Conservation (phyloP, 2,113 vertebrate species). For the Brachypodius melanocephalos region DNA sequence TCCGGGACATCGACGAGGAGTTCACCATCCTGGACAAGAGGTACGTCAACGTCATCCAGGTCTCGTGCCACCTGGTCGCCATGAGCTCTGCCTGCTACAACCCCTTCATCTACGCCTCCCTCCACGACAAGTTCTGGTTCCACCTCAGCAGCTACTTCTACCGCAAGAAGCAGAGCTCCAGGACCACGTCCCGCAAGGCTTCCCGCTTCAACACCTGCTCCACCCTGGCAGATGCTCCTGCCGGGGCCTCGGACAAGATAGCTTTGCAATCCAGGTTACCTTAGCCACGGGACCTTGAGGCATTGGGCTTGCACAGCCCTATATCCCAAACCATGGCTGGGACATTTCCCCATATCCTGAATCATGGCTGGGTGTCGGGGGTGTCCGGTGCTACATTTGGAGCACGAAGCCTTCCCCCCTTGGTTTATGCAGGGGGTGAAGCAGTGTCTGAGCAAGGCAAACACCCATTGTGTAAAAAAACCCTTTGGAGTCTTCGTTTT, state of each 20-base stretch:
- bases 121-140: constrained; percentile 78
- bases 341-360: accelerated
- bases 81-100: constrained; percentile 85
- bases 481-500: background rate
- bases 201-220: constrained; percentile 71
- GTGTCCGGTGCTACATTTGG: accelerated
- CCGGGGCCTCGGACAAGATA: constrained; percentile 45
- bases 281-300: background rate
- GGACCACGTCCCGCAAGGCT: constrained; percentile 43
- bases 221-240: constrained; percentile 64
- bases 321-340: accelerated
- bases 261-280: constrained; percentile 41
- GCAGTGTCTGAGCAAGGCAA: background rate
- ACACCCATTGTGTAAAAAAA: background rate
- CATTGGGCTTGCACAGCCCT: accelerated
- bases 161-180: constrained; percentile 47
- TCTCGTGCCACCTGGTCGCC: constrained; percentile 78
- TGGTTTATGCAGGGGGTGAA: background rate
- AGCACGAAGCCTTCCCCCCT: background rate
- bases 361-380: background rate
- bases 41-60: constrained; percentile 78
- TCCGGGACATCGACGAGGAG: constrained; percentile 78
- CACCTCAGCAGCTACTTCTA: constrained; percentile 69
- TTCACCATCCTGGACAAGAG: constrained; percentile 77
- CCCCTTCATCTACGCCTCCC: constrained; percentile 82